phyloP scores from a whole-genome alignment of 2,113 vertebrate species.

The Aleadryas rufinucha region DNA sequence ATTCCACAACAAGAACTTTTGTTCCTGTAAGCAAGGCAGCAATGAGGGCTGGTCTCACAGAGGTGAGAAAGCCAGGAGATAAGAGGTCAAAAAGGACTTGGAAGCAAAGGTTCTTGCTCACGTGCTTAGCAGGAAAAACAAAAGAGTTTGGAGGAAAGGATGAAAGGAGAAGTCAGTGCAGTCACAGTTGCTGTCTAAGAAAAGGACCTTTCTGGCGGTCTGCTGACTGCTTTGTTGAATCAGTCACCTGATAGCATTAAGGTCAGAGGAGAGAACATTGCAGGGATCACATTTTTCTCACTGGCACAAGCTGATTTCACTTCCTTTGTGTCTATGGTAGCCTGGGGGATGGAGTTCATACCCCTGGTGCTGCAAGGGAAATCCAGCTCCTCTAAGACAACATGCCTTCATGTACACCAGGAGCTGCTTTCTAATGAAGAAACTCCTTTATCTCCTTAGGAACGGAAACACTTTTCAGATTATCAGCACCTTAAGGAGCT shows the following conservation, averaged over 20 bases:
- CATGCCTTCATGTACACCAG: background rate
- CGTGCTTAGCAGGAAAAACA: background rate
- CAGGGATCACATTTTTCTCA: background rate
- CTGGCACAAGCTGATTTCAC: background rate
- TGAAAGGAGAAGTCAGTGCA: background rate
- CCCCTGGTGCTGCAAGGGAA: background rate
- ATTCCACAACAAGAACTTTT: background rate
- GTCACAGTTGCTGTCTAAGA: background rate
- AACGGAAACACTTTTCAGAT: background rate
- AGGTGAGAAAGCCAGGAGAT: background rate
- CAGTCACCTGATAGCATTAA: background rate
- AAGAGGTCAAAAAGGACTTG: background rate
- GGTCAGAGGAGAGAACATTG: background rate
- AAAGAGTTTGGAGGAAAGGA: background rate
- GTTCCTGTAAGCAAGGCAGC: background rate
- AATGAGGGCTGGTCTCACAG: background rate
- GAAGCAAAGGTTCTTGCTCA: background rate
- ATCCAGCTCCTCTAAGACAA: background rate
- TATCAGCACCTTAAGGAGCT: background rate
- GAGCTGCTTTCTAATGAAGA: background rate
- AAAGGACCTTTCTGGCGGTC: background rate
- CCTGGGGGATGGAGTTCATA: background rate
- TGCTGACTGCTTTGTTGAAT: background rate
- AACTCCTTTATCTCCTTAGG: background rate
- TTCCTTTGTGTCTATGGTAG: background rate